phyloP scores from a whole-genome alignment of 53 echinoderm and acorn worm genomes.

The Mesocentrotus franciscanus region DNA sequence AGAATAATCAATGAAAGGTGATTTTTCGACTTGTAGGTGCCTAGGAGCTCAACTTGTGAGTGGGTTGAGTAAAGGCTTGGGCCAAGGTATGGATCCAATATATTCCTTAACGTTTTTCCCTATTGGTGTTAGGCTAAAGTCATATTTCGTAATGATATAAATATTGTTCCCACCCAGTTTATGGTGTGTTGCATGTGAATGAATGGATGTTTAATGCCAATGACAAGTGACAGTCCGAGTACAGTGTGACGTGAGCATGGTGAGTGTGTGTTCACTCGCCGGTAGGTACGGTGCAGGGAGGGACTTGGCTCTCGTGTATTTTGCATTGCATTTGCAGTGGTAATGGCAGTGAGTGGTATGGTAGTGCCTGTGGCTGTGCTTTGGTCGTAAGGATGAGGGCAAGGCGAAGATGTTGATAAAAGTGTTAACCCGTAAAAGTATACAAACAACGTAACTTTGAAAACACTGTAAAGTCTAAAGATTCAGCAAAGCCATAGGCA shows the following conservation, averaged over 20 bases:
- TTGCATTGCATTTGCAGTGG: too few species aligned
- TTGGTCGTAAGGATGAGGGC: too few species aligned
- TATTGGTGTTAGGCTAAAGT: not conserved
- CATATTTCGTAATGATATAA: not conserved
- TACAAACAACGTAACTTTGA: too few species aligned
- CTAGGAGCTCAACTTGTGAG: slow-evolving; percentile 63
- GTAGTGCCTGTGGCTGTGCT: too few species aligned
- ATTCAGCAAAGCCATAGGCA: too few species aligned
- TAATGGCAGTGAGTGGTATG: too few species aligned
- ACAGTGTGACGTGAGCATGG: not conserved
- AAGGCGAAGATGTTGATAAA: too few species aligned
- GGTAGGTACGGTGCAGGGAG: not conserved
- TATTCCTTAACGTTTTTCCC: not conserved
- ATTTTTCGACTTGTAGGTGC: slow-evolving; percentile 51
- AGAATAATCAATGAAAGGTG: slow-evolving; percentile 64
- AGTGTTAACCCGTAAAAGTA: too few species aligned
- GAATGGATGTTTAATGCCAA: slow-evolving; percentile 12
- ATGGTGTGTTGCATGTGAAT: slow-evolving; percentile 51
- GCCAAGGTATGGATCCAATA: slow-evolving; percentile 61
- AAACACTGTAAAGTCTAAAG: too few species aligned
- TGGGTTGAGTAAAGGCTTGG: slow-evolving; percentile 64
- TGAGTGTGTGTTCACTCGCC: not conserved
- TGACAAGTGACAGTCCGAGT: not conserved
- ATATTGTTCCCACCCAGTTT: slow-evolving; percentile 60
- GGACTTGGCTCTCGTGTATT: too few species aligned